Evolutionary conservation across 2,113 vertebrate genomes (phyloP).

Genomic region (Cebidichthys violaceus): DNA sequence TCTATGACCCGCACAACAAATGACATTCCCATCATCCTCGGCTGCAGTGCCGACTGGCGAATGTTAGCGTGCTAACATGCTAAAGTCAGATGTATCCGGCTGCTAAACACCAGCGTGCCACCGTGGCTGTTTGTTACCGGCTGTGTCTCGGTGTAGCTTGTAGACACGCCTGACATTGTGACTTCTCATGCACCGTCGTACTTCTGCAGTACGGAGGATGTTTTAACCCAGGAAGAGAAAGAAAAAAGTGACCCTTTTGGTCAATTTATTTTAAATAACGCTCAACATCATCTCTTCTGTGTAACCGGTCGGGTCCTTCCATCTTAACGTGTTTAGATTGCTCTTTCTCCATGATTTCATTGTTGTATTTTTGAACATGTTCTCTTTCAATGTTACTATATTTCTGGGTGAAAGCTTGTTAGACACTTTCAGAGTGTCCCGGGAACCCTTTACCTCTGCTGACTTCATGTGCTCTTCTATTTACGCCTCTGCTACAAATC

Average conservation of each 20-base stretch:
- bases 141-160: too few relatives aligned
- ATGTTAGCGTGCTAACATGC: not conserved
- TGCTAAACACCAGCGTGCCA: not conserved
- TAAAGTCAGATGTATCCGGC: not conserved
- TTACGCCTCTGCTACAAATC: conserved; percentile 45
- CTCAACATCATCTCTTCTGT: not conserved
- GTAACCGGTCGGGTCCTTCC: not conserved
- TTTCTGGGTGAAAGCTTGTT: not conserved
- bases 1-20: conserved; percentile 4
- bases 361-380: not conserved
- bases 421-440: not conserved
- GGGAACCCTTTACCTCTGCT: conserved; percentile 13
- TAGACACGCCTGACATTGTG: not conserved
- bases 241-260: not conserved
- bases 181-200: not conserved
- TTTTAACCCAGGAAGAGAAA: not conserved
- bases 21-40: not conserved
- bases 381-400: not conserved
- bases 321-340: not conserved
- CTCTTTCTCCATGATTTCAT: not conserved
- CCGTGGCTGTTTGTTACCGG: not conserved
- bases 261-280: not conserved
- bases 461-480: not conserved
- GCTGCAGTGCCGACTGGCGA: not conserved
- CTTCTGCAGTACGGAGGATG: not conserved